These are phyloP conservation scores for Gymnobelideus leadbeateri DNA, from an alignment of 2,113 vertebrate species.

Conservation along the genomic window DNA sequence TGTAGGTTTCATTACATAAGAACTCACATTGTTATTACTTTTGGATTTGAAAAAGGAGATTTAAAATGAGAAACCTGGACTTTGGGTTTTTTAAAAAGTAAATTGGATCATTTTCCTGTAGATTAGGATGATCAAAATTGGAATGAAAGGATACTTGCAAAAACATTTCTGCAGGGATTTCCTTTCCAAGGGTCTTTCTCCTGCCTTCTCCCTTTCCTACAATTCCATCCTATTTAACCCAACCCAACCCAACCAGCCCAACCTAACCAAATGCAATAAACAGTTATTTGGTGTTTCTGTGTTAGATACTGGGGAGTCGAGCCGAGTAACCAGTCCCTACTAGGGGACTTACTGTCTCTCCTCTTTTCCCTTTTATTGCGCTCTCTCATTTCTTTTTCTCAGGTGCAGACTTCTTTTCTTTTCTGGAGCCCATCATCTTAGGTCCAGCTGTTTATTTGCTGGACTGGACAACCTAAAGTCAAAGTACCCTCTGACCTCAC, in stretches of 20 bases:
- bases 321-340: neutral
- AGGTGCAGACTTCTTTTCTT: neutral
- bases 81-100: constrained; percentile 2
- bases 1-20: constrained; percentile 23
- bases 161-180: neutral
- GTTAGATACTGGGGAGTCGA: neutral
- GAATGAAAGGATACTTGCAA: neutral
- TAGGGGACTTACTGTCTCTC: neutral
- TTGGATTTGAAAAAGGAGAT: constrained; percentile 50
- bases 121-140: constrained; percentile 23
- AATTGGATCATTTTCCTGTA: constrained; percentile 12
- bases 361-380: neutral
- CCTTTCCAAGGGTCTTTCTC: neutral
- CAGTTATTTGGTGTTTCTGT: neutral
- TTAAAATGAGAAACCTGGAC: constrained; percentile 28
- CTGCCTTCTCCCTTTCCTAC: neutral
- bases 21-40: neutral
- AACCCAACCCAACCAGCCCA: neutral
- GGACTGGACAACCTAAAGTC: neutral
- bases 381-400: neutral
- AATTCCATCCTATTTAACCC: neutral
- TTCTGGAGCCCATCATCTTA: neutral
- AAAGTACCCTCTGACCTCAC: neutral
- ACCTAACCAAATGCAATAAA: neutral
- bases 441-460: neutral